A percentile compares a stretch with the other conserved stretches of the same genome.
These are phyloP conservation scores for Dryococelus australis DNA, from an alignment of 2,888 invertebrate species.

Conservation along the genomic window DNA sequence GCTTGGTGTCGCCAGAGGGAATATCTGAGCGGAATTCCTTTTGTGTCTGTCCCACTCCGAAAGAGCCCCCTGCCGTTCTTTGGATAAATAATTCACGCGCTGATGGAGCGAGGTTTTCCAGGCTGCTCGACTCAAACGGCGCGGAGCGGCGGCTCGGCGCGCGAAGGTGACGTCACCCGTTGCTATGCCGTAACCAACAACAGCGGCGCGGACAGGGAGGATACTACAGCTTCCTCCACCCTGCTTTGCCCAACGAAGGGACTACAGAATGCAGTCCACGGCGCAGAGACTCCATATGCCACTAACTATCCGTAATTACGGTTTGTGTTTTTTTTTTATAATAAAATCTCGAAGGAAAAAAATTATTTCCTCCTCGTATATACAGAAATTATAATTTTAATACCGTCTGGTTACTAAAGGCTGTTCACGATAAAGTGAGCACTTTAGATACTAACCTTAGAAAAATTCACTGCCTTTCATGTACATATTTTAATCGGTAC, in stretches of 20 bases:
- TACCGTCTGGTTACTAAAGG: no score
- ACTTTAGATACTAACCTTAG: no score
- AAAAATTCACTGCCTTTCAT: no score
- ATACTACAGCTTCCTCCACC: background rate
- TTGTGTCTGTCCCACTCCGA: background rate
- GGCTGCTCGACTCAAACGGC: background rate
- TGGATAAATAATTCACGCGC: background rate
- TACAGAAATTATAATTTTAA: no score
- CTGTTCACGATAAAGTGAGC: no score
- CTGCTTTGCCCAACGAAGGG: background rate
- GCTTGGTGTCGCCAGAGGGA: background rate
- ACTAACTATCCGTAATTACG: no score
- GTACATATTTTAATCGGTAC: no score
- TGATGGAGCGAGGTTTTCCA: background rate
- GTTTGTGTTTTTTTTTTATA: no score
- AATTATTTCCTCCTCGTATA: no score
- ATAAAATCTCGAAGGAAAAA: no score
- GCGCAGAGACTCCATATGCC: no score
- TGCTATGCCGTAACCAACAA: background rate
- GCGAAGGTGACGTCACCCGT: background rate
- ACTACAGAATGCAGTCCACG: no score
- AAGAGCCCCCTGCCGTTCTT: background rate
- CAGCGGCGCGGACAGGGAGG: background rate
- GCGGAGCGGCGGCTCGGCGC: background rate
- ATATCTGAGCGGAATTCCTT: background rate